Conservation (phyloP, 2,888 invertebrate genomes). For the Tetramorium bicarinatum region DNA sequence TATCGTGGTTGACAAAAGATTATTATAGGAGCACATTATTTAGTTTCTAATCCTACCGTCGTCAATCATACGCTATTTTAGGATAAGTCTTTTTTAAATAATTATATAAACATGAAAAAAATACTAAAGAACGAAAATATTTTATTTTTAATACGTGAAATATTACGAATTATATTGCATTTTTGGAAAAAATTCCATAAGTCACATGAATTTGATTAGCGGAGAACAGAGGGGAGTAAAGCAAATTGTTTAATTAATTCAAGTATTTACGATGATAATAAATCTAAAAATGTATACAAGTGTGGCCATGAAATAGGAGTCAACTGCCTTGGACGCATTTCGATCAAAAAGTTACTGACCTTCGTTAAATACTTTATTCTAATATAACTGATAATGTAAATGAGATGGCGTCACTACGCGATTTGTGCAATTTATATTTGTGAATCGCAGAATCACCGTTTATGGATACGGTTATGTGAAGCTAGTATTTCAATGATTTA, state of each 20-base stretch:
- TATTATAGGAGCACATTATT: not conserved
- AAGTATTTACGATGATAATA: not conserved
- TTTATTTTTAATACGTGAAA: not conserved
- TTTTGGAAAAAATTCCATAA: not conserved
- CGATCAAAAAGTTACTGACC: conserved; percentile 9
- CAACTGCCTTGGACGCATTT: not conserved
- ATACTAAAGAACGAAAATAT: not conserved
- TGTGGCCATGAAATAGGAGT: not conserved
- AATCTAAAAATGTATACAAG: not conserved
- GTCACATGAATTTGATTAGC: not conserved
- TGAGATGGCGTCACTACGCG: not conserved
- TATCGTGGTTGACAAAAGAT: conserved; percentile 14
- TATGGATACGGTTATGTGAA: conserved; percentile 1
- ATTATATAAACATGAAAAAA: not conserved
- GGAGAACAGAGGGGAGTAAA: not conserved
- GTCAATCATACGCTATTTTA: not conserved
- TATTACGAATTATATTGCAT: not conserved
- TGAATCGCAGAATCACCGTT: not conserved
- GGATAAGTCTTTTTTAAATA: not conserved
- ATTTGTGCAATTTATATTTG: conserved; percentile 5
- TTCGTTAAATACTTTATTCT: not conserved
- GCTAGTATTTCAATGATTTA: conserved; percentile 12
- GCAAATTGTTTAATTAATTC: not conserved
- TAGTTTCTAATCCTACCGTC: not conserved
- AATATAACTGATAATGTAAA: not conserved